These are phyloP conservation scores for Agelas oroides DNA, from an alignment of 37 sponge, comb jelly and placozoan genomes.

Conservation along the genomic window DNA sequence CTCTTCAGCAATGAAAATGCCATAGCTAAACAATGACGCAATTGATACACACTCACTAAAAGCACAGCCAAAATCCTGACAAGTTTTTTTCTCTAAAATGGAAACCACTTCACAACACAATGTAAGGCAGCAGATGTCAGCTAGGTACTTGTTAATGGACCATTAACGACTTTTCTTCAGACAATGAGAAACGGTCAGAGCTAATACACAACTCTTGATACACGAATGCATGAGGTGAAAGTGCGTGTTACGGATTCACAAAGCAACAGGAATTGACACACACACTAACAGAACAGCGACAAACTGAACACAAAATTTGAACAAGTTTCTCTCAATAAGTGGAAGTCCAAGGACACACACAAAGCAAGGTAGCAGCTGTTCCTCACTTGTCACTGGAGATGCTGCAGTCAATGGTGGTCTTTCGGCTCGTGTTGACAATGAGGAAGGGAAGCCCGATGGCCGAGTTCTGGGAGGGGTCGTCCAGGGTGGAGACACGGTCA, in stretches of 20 bases:
- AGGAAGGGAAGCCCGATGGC: slow-evolving; percentile 91
- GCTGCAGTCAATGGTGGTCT: slow-evolving; percentile 94
- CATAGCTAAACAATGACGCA: too few species aligned
- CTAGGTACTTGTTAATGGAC: too few species aligned
- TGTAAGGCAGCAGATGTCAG: not conserved
- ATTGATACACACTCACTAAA: too few species aligned
- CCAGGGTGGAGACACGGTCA: slow-evolving; percentile 63
- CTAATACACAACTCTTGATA: too few species aligned
- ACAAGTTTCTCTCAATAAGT: not conserved
- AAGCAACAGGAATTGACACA: too few species aligned
- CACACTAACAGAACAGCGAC: not conserved
- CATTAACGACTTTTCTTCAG: too few species aligned
- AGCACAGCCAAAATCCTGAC: too few species aligned
- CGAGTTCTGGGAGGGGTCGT: slow-evolving; percentile 79
- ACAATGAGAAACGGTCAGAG: too few species aligned
- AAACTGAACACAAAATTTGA: not conserved
- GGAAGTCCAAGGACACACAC: not conserved
- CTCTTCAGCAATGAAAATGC: too few species aligned
- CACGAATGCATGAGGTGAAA: too few species aligned
- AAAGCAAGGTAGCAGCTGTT: too few species aligned
- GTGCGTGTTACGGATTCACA: too few species aligned
- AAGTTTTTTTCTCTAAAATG: not conserved
- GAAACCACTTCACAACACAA: not conserved
- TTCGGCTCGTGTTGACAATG: slow-evolving; percentile 83
- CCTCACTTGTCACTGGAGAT: slow-evolving; percentile 96